A percentile compares a stretch with the other conserved stretches of the same genome.
Evolutionary conservation across 2,797 vertebrate species (phyloP).

Genomic region (Mionectes olivaceus): DNA sequence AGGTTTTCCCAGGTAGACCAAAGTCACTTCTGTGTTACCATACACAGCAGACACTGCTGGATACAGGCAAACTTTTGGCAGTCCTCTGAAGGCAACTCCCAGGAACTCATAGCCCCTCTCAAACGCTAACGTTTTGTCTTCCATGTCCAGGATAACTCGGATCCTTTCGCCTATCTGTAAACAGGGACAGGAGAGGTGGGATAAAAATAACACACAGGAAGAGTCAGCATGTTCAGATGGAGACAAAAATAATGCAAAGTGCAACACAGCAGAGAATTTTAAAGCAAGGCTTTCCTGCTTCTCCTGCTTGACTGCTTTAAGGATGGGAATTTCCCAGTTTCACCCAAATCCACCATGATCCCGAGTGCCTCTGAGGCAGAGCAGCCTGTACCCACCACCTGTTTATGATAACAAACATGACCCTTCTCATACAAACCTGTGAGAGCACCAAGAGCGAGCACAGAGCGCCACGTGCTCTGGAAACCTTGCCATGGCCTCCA

Average conservation of each 20-base stretch:
- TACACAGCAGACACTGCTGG: slow-evolving; percentile 98
- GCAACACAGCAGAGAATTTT: fast-evolving
- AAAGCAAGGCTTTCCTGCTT: neutral
- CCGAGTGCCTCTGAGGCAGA: neutral
- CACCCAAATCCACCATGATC: neutral
- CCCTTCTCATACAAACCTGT: fast-evolving
- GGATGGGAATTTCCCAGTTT: fast-evolving
- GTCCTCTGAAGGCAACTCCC: slow-evolving; percentile 95
- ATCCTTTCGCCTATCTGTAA: slow-evolving; percentile 98
- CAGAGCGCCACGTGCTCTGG: fast-evolving
- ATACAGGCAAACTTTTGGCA: slow-evolving; percentile 95
- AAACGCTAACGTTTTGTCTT: slow-evolving; percentile 98
- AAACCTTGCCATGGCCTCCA: neutral
- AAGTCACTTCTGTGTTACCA: slow-evolving; percentile 99
- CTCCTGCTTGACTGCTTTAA: neutral
- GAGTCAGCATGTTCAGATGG: neutral
- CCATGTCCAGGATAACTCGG: slow-evolving; percentile 99
- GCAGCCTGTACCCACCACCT: neutral
- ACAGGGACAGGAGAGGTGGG: slow-evolving; percentile 41
- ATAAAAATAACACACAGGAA: neutral
- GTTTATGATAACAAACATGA: fast-evolving
- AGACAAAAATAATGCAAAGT: neutral
- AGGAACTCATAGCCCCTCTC: slow-evolving; percentile 98
- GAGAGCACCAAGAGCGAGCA: neutral
- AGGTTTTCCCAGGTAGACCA: slow-evolving; percentile 98